phyloP scores from a whole-genome alignment of 2,888 invertebrate genomes.

The Scaptomyza reducta region DNA sequence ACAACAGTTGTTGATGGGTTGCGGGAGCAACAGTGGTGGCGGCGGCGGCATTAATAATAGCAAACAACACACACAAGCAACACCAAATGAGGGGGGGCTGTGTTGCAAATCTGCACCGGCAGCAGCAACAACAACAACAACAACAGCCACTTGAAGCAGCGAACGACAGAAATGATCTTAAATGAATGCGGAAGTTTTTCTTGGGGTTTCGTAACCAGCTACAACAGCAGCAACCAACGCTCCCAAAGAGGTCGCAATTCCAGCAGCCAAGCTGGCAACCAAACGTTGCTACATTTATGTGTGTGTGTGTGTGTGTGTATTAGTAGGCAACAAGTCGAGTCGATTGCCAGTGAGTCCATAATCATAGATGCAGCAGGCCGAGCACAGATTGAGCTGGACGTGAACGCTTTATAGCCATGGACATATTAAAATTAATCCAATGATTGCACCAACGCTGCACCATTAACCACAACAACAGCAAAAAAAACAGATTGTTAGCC shows the following conservation, averaged over 20 bases:
- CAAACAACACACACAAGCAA: conserved; percentile 60
- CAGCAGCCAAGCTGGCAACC: conserved; percentile 65
- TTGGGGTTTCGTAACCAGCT: conserved; percentile 84
- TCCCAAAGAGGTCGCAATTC: conserved; percentile 79
- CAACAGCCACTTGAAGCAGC: conserved; percentile 62
- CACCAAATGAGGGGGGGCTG: conserved; percentile 73
- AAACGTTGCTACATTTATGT: conserved; percentile 74
- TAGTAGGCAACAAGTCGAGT: conserved; percentile 48
- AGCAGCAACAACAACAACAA: conserved; percentile 34
- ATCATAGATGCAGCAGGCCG: conserved; percentile 72
- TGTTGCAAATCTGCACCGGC: conserved; percentile 55
- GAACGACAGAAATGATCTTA: conserved; percentile 84
- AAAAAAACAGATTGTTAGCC: conserved; percentile 65
- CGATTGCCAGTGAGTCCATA: conserved; percentile 78
- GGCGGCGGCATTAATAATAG: conserved; percentile 69
- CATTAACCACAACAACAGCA: conserved; percentile 11
- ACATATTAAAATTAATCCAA: conserved; percentile 81
- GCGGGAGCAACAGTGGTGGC: conserved; percentile 31
- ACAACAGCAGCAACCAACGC: conserved; percentile 53
- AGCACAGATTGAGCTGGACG: conserved; percentile 63
- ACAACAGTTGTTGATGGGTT: conserved; percentile 12
- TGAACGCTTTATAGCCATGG: conserved; percentile 73
- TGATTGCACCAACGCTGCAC: conserved; percentile 64
- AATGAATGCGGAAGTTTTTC: conserved; percentile 85
- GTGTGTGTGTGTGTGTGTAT: conserved; percentile 27